These are phyloP conservation scores for Belgica antarctica DNA, from an alignment of 2,888 invertebrate genomes.

Conservation along the genomic window DNA sequence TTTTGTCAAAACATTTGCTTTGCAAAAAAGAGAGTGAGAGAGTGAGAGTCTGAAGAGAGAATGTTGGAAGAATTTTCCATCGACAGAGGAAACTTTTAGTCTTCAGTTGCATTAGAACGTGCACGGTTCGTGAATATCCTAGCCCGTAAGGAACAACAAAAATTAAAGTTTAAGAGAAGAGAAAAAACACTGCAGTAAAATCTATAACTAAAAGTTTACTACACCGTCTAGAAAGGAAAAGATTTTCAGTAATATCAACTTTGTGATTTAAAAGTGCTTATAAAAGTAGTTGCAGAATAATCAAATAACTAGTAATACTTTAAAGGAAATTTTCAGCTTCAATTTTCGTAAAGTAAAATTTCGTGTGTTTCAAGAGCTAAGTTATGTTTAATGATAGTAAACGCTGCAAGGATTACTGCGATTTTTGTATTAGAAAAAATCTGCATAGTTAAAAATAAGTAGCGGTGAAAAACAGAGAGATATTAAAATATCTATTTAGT, in stretches of 20 bases:
- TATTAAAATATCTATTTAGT: too few species aligned
- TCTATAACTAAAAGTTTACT: constrained; percentile 33
- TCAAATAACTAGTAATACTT: too few species aligned
- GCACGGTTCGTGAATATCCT: constrained; percentile 21
- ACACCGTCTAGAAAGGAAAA: neutral
- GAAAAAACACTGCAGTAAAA: constrained; percentile 42
- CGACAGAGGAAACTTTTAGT: neutral
- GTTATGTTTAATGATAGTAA: too few species aligned
- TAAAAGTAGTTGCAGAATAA: constrained; percentile 1
- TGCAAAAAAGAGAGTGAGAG: constrained; percentile 17
- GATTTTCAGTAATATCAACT: neutral
- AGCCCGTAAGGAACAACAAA: constrained; percentile 13
- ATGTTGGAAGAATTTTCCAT: constrained; percentile 10
- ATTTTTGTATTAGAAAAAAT: too few species aligned
- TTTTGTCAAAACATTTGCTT: neutral
- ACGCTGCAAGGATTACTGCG: too few species aligned
- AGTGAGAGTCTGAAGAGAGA: constrained; percentile 2
- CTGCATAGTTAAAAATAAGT: too few species aligned
- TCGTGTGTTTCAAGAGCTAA: too few species aligned
- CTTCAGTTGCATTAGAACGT: constrained; percentile 23
- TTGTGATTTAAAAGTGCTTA: constrained; percentile 22
- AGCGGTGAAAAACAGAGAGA: too few species aligned
- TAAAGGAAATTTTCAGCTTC: too few species aligned
- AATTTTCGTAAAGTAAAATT: too few species aligned
- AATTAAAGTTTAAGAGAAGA: neutral